A percentile compares a stretch with the other conserved stretches of the same genome.
Evolutionary conservation across 2,888 invertebrate species (phyloP).

Genomic region (Lasioglossum morio): DNA sequence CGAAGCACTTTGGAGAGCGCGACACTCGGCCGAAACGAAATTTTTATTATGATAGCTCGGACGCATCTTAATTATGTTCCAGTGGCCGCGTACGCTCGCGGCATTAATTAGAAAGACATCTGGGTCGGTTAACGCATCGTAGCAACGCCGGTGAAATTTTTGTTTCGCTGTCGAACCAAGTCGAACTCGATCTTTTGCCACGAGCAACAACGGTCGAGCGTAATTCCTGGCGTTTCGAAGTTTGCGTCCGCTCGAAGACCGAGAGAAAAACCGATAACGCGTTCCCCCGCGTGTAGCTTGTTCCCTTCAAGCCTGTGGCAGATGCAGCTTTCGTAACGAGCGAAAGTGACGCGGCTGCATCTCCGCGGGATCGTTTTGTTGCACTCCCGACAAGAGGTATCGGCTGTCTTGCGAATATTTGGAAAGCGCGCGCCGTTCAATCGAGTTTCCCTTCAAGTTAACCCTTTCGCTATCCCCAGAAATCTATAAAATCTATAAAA

Average conservation of each 20-base stretch:
- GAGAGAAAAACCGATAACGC: slow-evolving; percentile 45
- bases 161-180: slow-evolving; percentile 4
- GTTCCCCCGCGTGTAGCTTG: neutral
- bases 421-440: neutral
- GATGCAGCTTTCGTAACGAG: slow-evolving; percentile 66
- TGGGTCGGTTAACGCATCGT: slow-evolving; percentile 31
- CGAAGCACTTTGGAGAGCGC: neutral
- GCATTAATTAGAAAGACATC: slow-evolving; percentile 32
- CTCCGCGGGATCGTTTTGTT: slow-evolving; percentile 38
- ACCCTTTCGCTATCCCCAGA: neutral
- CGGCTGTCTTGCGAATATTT: slow-evolving; percentile 34
- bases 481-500: no score
- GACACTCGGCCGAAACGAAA: neutral
- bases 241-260: neutral
- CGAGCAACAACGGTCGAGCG: neutral
- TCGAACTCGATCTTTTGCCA: slow-evolving; percentile 1
- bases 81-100: neutral
- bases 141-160: slow-evolving; percentile 44
- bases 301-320: slow-evolving; percentile 14
- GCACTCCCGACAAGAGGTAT: neutral
- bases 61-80: slow-evolving; percentile 19
- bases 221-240: neutral
- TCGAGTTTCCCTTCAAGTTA: neutral
- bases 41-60: neutral
- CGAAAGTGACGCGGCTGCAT: slow-evolving; percentile 59